phyloP scores from a whole-genome alignment of 2,888 invertebrate genomes.

The Leucoma salicis region DNA sequence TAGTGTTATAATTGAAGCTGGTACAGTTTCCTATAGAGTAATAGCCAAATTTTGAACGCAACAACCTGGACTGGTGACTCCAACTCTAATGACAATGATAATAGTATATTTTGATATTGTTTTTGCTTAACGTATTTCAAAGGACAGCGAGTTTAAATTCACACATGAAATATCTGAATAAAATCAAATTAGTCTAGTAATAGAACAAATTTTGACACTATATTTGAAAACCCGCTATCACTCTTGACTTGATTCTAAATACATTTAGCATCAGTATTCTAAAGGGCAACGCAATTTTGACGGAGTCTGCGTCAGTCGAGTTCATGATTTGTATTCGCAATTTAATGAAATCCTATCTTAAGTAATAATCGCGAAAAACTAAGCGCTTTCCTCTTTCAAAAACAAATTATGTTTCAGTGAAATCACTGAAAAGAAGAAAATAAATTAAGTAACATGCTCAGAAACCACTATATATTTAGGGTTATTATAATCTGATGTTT shows the following conservation, averaged over 20 bases:
- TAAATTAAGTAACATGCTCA: too few species aligned
- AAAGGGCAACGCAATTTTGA: constrained; percentile 42
- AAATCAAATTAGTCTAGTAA: not conserved
- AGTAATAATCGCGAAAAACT: constrained; percentile 5
- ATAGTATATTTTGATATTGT: not conserved
- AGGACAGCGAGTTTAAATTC: not conserved
- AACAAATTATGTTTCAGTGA: not conserved
- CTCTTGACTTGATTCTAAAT: constrained; percentile 8
- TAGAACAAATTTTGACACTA: not conserved
- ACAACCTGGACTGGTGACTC: too few species aligned
- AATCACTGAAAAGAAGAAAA: not conserved
- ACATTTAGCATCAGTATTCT: constrained; percentile 47
- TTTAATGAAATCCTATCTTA: constrained; percentile 14
- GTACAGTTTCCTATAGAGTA: too few species aligned
- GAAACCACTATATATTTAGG: too few species aligned
- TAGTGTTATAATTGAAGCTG: too few species aligned
- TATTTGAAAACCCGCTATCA: constrained; percentile 8
- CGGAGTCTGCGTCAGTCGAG: constrained; percentile 30
- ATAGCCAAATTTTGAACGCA: too few species aligned
- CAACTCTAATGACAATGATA: too few species aligned
- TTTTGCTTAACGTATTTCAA: too few species aligned
- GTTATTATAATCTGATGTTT: too few species aligned
- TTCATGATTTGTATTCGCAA: constrained; percentile 44
- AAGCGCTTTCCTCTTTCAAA: not conserved
- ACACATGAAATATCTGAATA: too few species aligned